Evolutionary conservation across 2,797 vertebrate species (phyloP).

Genomic region (Typhlichthys eigenmanni): DNA sequence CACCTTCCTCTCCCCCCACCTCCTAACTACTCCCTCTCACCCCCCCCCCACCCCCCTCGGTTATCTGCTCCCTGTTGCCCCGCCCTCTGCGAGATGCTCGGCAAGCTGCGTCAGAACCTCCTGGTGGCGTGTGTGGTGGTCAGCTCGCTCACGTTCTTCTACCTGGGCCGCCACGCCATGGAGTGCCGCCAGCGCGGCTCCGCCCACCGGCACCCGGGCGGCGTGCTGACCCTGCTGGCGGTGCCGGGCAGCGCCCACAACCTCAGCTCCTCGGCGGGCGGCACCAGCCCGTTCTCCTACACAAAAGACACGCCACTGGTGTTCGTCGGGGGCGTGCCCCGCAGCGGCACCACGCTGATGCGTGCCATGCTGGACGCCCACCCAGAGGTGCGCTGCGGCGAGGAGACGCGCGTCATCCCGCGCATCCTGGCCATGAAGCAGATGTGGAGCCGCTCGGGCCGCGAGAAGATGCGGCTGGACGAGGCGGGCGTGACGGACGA

Average conservation of each 20-base stretch:
- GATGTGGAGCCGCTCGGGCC: constrained; percentile 96
- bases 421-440: constrained; percentile 95
- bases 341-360: constrained; percentile 96
- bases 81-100: constrained; percentile 79
- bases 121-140: constrained; percentile 92
- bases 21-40: constrained; percentile 15
- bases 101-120: constrained; percentile 95
- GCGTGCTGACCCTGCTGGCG: constrained; percentile 52
- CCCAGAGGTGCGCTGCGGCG: constrained; percentile 91
- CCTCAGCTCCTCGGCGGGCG: constrained; percentile 74
- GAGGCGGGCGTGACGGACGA: constrained; percentile 96
- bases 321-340: constrained; percentile 94
- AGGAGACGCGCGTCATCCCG: constrained; percentile 94
- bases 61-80: background rate
- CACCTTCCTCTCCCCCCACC: constrained; percentile 7
- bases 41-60: constrained; percentile 15
- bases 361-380: constrained; percentile 97
- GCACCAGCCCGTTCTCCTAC: constrained; percentile 79
- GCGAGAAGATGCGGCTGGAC: constrained; percentile 94
- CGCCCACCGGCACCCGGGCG: constrained; percentile 72
- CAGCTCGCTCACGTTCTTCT: constrained; percentile 94
- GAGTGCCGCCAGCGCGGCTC: constrained; percentile 96
- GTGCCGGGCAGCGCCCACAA: constrained; percentile 58
- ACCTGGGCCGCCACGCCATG: constrained; percentile 94
- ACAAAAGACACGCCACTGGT: constrained; percentile 97